Base-by-base conservation (phyloP, 2,113 vertebrate species). In the Buteo buteo region DNA sequence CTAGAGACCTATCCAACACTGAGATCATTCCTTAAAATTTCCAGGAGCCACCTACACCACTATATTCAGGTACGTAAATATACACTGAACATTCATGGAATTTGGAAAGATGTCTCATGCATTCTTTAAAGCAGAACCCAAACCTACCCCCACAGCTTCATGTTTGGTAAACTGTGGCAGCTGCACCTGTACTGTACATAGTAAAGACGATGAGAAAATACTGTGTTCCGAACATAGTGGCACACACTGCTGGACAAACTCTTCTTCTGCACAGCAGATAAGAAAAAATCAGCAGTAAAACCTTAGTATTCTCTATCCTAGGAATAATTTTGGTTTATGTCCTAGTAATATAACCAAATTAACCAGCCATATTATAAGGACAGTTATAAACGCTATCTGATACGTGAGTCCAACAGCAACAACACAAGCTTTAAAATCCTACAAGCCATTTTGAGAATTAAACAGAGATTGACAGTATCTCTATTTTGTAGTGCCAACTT, bases 401-500 rank as follows among this genome's bases (percentile, higher is more conserved):
- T 86, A 82, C 0, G 3, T 16, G 17, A 95, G 17, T 42, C 54
- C 44, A 93, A 26, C 62, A 92, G 85, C 65, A 93, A 83, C 71
- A 96, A 70, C 59, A 87, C 49, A 59, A 76, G 83, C 84, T 91
- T 94, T 95, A 77, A 88, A 94, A 88, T 71, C 74, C 85, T 74
- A 82, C 66, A 73, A 70, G 66, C 44, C 49, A 64, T 74, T 94
- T 78, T 45, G 57, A 91, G 94, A 94, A 87, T 79, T 82, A 88
- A 95, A 82, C 57, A 94, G 86, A 93, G 77, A 94, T 44, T 85
- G 93, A 95, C 93, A 91, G 81, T 87, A 69, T 94, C 91, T 92
- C 83, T 94, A 93, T 91, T 94, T 73, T 91, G 84, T 80, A 82
- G 70, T 93, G 94, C 84, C 93, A 95, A 95, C 86, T 97, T 96